These are phyloP conservation scores for Cyaniris semiargus DNA, from an alignment of 2,888 invertebrate species.

Conservation along the genomic window DNA sequence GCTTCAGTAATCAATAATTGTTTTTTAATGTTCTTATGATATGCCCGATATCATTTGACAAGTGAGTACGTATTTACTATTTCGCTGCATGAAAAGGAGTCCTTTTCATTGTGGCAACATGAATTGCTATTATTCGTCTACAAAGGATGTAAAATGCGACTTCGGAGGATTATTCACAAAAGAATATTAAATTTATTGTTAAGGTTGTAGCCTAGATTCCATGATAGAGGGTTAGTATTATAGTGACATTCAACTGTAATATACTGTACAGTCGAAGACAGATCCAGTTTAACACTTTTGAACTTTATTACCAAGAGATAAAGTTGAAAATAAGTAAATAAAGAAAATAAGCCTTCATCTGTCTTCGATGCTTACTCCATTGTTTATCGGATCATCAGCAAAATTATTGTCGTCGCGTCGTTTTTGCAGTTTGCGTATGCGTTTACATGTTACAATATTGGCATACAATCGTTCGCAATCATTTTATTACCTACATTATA, in stretches of 20 bases:
- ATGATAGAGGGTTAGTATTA: background rate
- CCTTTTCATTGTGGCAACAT: background rate
- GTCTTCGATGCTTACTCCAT: background rate
- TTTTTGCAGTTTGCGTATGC: background rate
- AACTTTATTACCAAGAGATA: background rate
- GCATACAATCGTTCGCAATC: slow-evolving; percentile 10
- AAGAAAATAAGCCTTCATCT: too few relatives aligned
- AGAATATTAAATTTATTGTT: slow-evolving; percentile 10
- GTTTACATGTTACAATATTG: slow-evolving; percentile 24
- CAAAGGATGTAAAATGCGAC: background rate
- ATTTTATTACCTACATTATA: slow-evolving; percentile 19
- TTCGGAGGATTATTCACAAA: background rate
- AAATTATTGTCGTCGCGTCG: background rate
- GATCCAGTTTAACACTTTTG: too few relatives aligned
- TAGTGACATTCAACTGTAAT: background rate
- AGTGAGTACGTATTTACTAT: background rate
- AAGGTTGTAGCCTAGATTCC: background rate
- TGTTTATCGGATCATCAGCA: background rate
- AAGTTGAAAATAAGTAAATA: background rate
- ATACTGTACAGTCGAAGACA: too few relatives aligned
- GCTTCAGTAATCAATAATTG: background rate
- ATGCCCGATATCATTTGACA: background rate
- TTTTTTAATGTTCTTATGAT: background rate
- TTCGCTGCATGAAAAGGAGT: background rate
- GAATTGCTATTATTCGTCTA: slow-evolving; percentile 4